phyloP scores from a whole-genome alignment of 2,797 vertebrate genomes.

The Lateolabrax maculatus region DNA sequence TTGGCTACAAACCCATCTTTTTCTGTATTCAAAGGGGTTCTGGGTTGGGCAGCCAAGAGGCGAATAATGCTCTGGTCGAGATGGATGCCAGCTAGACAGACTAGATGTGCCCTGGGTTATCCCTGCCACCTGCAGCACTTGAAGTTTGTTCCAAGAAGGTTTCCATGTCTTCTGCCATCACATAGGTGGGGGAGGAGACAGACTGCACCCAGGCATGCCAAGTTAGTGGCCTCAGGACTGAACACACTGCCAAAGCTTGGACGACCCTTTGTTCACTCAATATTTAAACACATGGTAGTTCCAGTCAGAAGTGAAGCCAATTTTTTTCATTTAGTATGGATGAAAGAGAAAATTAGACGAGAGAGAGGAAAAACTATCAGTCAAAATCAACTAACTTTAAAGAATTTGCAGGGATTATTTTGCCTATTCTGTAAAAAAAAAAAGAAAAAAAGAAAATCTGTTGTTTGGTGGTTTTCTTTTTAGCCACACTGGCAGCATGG shows the following conservation, averaged over 20 bases:
- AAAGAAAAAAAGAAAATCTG: not conserved
- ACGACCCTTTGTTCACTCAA: conserved; percentile 18
- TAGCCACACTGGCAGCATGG: not conserved
- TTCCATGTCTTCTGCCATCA: conserved; percentile 41
- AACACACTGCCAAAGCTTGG: conserved; percentile 32
- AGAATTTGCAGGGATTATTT: not conserved
- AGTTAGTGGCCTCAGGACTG: conserved; percentile 36
- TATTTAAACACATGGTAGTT: too few relatives aligned
- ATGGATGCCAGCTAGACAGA: conserved; percentile 52
- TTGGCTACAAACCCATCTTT: not conserved
- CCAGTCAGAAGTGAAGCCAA: not conserved
- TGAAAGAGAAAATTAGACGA: not conserved
- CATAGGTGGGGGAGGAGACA: conserved; percentile 48
- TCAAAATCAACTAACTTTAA: too few relatives aligned
- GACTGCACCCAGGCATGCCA: conserved; percentile 65
- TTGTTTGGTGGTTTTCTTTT: not conserved
- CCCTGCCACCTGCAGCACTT: conserved; percentile 51
- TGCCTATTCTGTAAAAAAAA: not conserved
- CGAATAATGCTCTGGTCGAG: not conserved
- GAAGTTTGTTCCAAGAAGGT: conserved; percentile 50
- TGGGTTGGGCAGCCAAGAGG: conserved; percentile 16
- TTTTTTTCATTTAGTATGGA: not conserved
- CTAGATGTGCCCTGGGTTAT: conserved; percentile 51
- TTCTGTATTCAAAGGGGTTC: not conserved
- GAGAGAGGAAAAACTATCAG: not conserved